These are phyloP conservation scores for Eclectus roratus DNA, from an alignment of 2,113 vertebrate species.

Conservation along the genomic window DNA sequence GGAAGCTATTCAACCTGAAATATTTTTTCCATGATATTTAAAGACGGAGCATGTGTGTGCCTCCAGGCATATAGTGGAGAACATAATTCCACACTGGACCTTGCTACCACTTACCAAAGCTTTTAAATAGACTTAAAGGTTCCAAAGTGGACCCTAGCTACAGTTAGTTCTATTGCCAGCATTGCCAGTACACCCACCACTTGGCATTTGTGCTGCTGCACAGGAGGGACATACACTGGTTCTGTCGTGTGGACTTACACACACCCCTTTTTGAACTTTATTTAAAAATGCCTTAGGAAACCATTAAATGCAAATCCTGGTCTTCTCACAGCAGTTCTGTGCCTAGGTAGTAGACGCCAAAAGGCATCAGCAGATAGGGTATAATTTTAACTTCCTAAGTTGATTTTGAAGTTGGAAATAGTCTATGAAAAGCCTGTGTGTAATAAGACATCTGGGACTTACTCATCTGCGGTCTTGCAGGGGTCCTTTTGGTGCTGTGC, in stretches of 20 bases:
- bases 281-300: neutral
- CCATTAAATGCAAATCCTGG: neutral
- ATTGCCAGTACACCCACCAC: neutral
- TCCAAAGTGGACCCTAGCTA: neutral
- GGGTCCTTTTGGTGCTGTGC: neutral
- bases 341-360: neutral
- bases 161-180: neutral
- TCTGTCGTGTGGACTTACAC: neutral
- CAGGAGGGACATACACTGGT: neutral
- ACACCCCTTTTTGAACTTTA: neutral
- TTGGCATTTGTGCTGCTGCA: neutral
- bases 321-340: neutral
- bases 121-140: neutral
- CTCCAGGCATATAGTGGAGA: neutral
- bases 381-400: constrained; percentile 25
- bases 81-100: neutral
- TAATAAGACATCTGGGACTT: constrained; percentile 12
- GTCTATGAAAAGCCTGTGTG: neutral
- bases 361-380: neutral
- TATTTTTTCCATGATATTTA: neutral
- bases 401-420: constrained; percentile 8
- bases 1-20: neutral
- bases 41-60: neutral
- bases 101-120: neutral
- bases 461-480: neutral